Conservation (phyloP, 1,140 invertebrate species). For the Chrysopa pallens region DNA sequence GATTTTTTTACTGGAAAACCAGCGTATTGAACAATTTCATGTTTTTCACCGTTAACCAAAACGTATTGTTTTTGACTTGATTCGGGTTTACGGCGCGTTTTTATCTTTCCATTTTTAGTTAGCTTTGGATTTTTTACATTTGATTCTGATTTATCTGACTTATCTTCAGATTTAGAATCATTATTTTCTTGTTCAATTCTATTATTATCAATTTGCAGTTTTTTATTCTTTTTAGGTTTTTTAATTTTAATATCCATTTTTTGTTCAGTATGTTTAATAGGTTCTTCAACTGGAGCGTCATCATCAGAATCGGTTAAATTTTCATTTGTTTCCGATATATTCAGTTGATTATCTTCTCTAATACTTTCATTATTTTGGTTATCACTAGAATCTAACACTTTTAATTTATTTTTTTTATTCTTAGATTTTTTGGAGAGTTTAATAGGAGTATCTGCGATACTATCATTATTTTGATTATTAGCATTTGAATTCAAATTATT, state of each 20-base stretch:
- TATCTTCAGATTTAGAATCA: slow-evolving; percentile 7
- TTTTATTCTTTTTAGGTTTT: slow-evolving; percentile 5
- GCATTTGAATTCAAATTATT: slow-evolving; percentile 14
- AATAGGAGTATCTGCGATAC: too few species aligned
- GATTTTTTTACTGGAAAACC: slow-evolving; percentile 51
- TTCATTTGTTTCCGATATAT: not conserved
- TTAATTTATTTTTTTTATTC: too few species aligned
- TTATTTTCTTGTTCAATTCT: slow-evolving; percentile 10
- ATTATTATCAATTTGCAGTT: slow-evolving; percentile 8
- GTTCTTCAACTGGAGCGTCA: too few species aligned
- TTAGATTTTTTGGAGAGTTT: too few species aligned
- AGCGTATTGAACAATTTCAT: slow-evolving; percentile 41
- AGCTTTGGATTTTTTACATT: slow-evolving; percentile 1
- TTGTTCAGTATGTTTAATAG: too few species aligned
- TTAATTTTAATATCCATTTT: not conserved
- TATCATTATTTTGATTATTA: slow-evolving; percentile 5
- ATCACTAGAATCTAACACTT: too few species aligned
- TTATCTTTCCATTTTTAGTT: slow-evolving; percentile 10
- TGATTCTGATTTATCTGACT: not conserved
- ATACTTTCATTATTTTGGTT: too few species aligned
- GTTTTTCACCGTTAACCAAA: slow-evolving; percentile 40
- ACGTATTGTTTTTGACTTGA: slow-evolving; percentile 27
- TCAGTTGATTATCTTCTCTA: not conserved
- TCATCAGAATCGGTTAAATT: too few species aligned
- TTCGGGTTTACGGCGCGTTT: slow-evolving; percentile 18